Conservation (phyloP, 2,113 vertebrate genomes). For the Myodes glareolus region DNA sequence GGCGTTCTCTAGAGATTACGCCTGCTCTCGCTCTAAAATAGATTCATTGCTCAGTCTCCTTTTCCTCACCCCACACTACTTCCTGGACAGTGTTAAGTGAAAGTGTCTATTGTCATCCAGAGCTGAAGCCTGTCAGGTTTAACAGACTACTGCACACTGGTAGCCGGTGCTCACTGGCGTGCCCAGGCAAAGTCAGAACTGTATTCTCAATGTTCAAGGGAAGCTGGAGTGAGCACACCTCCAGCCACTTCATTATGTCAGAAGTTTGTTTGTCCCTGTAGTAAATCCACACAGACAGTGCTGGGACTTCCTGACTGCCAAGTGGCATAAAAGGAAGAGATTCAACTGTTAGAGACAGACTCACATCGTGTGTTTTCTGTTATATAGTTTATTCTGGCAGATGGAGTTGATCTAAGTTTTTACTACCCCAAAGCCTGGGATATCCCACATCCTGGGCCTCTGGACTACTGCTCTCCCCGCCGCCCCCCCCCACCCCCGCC, state of each 20-base stretch:
- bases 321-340: slow-evolving; percentile 21
- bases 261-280: slow-evolving; percentile 51
- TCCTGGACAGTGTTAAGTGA: neutral
- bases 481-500: neutral
- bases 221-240: neutral
- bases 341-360: slow-evolving; percentile 57
- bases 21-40: neutral
- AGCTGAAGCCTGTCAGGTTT: neutral
- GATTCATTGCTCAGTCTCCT: neutral
- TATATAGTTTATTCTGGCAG: neutral
- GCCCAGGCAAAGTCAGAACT: neutral
- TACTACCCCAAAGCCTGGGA: neutral
- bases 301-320: slow-evolving; percentile 51
- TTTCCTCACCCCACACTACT: neutral
- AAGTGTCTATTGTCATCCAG: neutral
- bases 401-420: neutral
- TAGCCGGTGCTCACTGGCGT: neutral
- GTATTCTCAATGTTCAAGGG: neutral
- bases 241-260: slow-evolving; percentile 17
- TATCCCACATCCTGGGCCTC: neutral
- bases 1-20: neutral
- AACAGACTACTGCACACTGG: neutral
- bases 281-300: slow-evolving; percentile 32
- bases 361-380: slow-evolving; percentile 42
- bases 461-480: neutral